Evolutionary conservation across 2,888 invertebrate genomes (phyloP).

Genomic region (Scaptomyza reducta): DNA sequence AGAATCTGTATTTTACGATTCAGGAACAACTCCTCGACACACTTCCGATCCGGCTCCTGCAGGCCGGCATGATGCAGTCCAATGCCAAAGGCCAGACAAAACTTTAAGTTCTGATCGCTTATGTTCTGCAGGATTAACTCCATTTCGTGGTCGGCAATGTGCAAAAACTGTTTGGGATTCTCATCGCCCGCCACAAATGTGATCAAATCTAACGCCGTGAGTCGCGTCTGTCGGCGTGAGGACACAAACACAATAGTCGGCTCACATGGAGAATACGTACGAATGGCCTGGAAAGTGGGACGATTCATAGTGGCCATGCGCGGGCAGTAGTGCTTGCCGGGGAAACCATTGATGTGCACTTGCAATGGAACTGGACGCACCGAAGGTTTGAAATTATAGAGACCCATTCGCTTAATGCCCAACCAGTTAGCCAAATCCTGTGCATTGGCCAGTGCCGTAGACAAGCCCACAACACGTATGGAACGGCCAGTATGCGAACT

Average conservation of each 20-base stretch:
- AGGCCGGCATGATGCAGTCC: conserved; percentile 99
- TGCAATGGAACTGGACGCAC: conserved; percentile 98
- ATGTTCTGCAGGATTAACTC: conserved; percentile 90
- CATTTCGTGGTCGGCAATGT: conserved; percentile 93
- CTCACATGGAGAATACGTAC: conserved; percentile 95
- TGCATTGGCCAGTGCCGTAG: conserved; percentile 99
- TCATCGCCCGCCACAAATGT: conserved; percentile 95
- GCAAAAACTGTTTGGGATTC: conserved; percentile 97
- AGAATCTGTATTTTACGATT: conserved; percentile 98
- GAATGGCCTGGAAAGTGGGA: conserved; percentile 97
- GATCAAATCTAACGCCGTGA: conserved; percentile 98
- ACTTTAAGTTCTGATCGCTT: conserved; percentile 94
- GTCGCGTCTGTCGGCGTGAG: conserved; percentile 96
- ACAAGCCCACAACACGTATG: conserved; percentile 96
- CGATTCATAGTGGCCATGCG: conserved; percentile 99
- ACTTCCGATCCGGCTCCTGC: conserved; percentile 94
- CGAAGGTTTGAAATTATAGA: conserved; percentile 99
- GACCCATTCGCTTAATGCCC: conserved; percentile 93
- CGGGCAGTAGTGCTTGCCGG: conserved; percentile 98
- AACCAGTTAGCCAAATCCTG: conserved; percentile 98
- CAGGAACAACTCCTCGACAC: conserved; percentile 96
- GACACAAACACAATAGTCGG: conserved; percentile 98
- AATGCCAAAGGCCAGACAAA: conserved; percentile 98
- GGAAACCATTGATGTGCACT: conserved; percentile 96
- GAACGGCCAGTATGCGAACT: conserved; percentile 93